Percentiles rank a stretch among this genome's conserved stretches.
Evolutionary conservation across 2,113 vertebrate species (phyloP).

Genomic region (Oncorhynchus masou): DNA sequence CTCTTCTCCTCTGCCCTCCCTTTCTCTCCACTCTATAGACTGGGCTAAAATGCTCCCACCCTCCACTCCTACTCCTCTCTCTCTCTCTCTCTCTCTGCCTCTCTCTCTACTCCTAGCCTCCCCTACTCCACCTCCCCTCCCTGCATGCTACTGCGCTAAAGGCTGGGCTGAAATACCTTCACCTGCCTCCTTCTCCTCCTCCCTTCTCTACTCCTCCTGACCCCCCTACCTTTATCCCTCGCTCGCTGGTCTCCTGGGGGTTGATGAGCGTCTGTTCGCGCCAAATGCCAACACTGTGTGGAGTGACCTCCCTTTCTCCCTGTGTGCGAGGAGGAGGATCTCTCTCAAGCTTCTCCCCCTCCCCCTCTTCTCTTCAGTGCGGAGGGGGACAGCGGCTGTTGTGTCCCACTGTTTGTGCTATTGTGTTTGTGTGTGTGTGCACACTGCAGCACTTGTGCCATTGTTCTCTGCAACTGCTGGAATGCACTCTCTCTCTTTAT

Average conservation of each 20-base stretch:
- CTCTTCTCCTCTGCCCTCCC: background rate
- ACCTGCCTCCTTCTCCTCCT: background rate
- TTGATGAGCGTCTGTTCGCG: constrained; percentile 69
- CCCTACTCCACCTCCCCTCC: no score
- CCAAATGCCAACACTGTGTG: constrained; percentile 69
- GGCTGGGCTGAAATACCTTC: no score
- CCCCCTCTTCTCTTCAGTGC: constrained; percentile 25
- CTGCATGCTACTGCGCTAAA: no score
- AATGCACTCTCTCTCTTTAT: constrained; percentile 40
- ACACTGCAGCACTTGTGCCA: constrained; percentile 28
- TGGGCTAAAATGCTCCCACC: background rate
- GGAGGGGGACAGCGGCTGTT: constrained; percentile 28
- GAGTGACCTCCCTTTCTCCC: constrained; percentile 8
- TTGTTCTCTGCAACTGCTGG: constrained; percentile 57
- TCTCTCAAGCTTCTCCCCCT: background rate
- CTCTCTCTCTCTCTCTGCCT: no score
- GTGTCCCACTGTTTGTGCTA: constrained; percentile 45
- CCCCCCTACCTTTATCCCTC: constrained; percentile 16
- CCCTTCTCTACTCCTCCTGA: background rate
- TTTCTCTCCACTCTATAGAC: no score
- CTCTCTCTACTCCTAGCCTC: no score
- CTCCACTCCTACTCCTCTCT: no score
- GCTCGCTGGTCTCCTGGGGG: constrained; percentile 35
- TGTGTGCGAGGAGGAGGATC: constrained; percentile 12
- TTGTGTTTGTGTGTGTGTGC: constrained; percentile 37